Percentiles rank a stretch among this genome's conserved stretches.
phyloP scores from a whole-genome alignment of 2,797 vertebrate species.

The Aythya fuligula region DNA sequence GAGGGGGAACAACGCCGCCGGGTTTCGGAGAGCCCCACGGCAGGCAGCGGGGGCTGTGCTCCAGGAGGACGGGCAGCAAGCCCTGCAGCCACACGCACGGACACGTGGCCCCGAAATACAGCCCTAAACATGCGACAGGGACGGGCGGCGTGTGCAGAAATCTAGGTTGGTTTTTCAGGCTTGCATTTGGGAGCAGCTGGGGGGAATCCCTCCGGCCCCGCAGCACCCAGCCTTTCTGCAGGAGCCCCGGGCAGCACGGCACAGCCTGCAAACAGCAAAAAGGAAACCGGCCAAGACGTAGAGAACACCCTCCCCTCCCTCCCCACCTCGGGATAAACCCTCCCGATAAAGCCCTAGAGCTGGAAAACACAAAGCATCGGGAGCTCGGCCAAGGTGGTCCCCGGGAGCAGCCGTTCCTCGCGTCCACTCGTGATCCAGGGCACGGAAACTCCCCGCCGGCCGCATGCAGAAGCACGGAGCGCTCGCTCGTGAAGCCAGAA shows the following conservation, averaged over 20 bases:
- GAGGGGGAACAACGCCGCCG: background rate
- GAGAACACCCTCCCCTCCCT: background rate
- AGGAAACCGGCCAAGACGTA: background rate
- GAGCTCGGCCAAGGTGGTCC: background rate
- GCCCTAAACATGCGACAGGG: too few relatives aligned
- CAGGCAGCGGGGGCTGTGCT: too few relatives aligned
- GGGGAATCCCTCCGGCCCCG: background rate
- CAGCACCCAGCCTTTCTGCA: background rate
- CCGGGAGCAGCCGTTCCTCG: background rate
- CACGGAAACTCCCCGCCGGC: background rate
- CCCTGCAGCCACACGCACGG: background rate
- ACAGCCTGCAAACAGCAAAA: background rate
- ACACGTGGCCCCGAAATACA: background rate
- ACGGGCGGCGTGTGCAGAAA: too few relatives aligned
- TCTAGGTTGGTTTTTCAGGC: background rate
- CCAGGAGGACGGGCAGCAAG: background rate
- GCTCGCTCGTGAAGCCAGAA: background rate
- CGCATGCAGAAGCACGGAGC: accelerated
- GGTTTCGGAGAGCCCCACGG: background rate
- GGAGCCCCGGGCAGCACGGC: background rate
- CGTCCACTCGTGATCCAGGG: background rate
- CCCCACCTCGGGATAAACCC: background rate
- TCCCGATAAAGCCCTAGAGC: background rate
- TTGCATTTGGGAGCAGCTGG: background rate
- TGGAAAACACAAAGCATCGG: background rate